Conservation (phyloP, 2,888 invertebrate genomes). For the Caenorhabditis sp. region DNA sequence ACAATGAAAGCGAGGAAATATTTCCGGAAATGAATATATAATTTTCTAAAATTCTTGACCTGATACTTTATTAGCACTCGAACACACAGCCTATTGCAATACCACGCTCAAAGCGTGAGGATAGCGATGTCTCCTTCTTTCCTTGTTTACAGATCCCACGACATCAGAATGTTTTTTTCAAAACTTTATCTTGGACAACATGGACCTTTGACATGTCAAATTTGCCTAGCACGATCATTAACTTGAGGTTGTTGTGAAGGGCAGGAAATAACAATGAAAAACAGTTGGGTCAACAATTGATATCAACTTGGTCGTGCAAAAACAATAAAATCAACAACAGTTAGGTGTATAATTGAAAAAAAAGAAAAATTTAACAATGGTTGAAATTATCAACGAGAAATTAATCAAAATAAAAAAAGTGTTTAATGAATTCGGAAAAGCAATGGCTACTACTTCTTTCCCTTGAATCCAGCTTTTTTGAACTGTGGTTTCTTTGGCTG, state of each 20-base stretch:
- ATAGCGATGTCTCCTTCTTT: neutral
- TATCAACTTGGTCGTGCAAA: slow-evolving; percentile 18
- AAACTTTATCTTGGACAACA: slow-evolving; percentile 26
- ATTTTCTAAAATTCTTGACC: too few relatives aligned
- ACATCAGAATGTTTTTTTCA: neutral
- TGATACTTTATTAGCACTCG: too few relatives aligned
- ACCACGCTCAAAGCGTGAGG: neutral
- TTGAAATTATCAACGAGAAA: slow-evolving; percentile 4
- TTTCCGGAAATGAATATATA: too few relatives aligned
- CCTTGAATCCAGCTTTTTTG: slow-evolving; percentile 59
- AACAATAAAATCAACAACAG: slow-evolving; percentile 58
- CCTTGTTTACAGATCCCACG: neutral
- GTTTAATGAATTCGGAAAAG: slow-evolving; percentile 9
- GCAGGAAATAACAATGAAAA: slow-evolving; percentile 52
- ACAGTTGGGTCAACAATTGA: slow-evolving; percentile 57
- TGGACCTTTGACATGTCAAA: slow-evolving; percentile 6
- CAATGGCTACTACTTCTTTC: slow-evolving; percentile 48
- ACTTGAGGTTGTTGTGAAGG: slow-evolving; percentile 10
- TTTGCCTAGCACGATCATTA: slow-evolving; percentile 22
- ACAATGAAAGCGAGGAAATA: too few relatives aligned
- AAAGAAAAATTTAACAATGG: slow-evolving; percentile 47
- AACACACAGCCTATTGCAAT: too few relatives aligned
- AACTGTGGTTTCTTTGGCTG: slow-evolving; percentile 60
- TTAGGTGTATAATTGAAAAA: too few relatives aligned
- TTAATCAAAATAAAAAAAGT: neutral